Conservation (phyloP, 1,140 invertebrate species). For the Zelostemma sp. region DNA sequence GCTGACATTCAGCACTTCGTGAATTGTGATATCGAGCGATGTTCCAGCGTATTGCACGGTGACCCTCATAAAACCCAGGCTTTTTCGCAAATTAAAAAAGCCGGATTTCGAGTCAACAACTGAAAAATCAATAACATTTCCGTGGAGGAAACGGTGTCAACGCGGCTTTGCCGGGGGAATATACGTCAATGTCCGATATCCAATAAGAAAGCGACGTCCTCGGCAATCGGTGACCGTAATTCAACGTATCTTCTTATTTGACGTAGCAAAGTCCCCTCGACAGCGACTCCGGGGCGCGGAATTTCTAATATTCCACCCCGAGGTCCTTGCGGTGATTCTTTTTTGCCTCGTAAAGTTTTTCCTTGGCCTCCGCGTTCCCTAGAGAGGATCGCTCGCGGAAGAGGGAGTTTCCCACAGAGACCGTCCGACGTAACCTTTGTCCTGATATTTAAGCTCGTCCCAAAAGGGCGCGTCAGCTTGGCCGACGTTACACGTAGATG, state of each 20-base stretch:
- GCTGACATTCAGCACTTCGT: slow-evolving; percentile 29
- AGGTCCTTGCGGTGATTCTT: slow-evolving; percentile 54
- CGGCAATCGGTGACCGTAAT: slow-evolving; percentile 49
- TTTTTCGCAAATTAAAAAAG: slow-evolving; percentile 6
- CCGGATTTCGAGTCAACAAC: slow-evolving; percentile 13
- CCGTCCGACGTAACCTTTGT: slow-evolving; percentile 51
- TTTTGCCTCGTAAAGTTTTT: slow-evolving; percentile 55
- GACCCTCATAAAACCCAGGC: too few species aligned
- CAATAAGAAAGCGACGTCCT: slow-evolving; percentile 49
- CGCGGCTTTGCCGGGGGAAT: slow-evolving; percentile 33
- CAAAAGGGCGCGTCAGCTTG: slow-evolving; percentile 49
- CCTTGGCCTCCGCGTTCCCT: slow-evolving; percentile 45
- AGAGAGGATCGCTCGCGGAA: slow-evolving; percentile 27
- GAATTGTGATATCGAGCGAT: slow-evolving; percentile 38
- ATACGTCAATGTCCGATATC: slow-evolving; percentile 49
- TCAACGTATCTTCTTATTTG: slow-evolving; percentile 53
- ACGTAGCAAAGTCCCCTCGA: slow-evolving; percentile 42
- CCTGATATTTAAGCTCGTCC: slow-evolving; percentile 52
- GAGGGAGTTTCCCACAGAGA: slow-evolving; percentile 38
- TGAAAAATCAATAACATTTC: slow-evolving; percentile 34
- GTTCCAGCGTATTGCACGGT: slow-evolving; percentile 16
- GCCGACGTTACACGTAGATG: slow-evolving; percentile 44
- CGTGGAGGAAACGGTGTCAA: slow-evolving; percentile 32
- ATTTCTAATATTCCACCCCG: slow-evolving; percentile 56
- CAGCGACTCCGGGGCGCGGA: slow-evolving; percentile 36